Base-by-base conservation (phyloP, 2,888 invertebrate genomes). In the Machimus atricapillus region DNA sequence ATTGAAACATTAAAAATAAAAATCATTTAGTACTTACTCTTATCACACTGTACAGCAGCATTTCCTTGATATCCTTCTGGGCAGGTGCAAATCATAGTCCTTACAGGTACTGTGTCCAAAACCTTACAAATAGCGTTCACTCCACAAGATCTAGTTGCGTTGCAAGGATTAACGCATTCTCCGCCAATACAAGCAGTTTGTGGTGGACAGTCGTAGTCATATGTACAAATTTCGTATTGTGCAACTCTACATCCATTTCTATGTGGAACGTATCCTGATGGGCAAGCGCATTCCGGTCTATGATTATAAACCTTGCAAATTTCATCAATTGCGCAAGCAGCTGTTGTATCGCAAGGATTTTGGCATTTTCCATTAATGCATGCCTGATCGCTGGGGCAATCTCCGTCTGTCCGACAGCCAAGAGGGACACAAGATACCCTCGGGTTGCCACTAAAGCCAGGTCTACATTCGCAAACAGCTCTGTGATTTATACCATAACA, bases 71-170 rank as follows among this genome's bases (percentile, higher is more conserved):
- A 97, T 88, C 97, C 97, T 52, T 96, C 96, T 76, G 96, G 91
- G 91, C 98, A 98, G 92, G 97, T 96, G 91, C 98, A 98, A 88
- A 97, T 95, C 96, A 98, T 96, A 9, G 97, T 97, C 91, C 96
- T 94, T 0, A 98, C 96, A 12, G 97, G 97, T 82, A 95, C 93
- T 0, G 97, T 97, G 90, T 97, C 96, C 46, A 96, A 93, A 2
- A 97, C 96, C 88, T 94, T 95, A 91, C 97, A 97, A 87, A 95
- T 94, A 0, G 97, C 96, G 90, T 97, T 97, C 1, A 94, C 94
- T 8, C 97, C 97, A 90, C 98, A 98, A 0, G 97, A 97, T 89
- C 95, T 94, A 2, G 96, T 96, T 81, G 95, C 95, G 76, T 94
- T 93, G 91, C 98, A 98, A 14, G 98, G 97, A 92, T 98, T 96